Evolutionary conservation across 1,140 invertebrate genomes (phyloP).

Genomic region (Anthonomus grandis): DNA sequence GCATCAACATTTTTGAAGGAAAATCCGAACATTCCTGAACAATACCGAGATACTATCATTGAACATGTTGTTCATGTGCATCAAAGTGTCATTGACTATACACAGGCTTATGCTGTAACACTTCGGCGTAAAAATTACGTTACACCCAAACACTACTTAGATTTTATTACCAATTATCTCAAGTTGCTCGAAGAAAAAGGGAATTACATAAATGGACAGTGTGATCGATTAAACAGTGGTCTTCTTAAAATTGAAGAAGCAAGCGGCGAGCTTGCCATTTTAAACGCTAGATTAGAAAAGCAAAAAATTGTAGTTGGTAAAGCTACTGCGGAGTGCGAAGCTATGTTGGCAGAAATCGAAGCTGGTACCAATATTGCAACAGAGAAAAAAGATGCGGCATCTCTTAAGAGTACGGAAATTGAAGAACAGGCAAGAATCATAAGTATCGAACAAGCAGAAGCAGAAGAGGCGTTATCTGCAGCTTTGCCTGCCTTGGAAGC

Average conservation of each 20-base stretch:
- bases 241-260: conserved; percentile 77
- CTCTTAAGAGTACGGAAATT: conserved; percentile 74
- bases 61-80: conserved; percentile 83
- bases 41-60: conserved; percentile 61
- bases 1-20: conserved; percentile 74
- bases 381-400: conserved; percentile 72
- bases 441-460: conserved; percentile 74
- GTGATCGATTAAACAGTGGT: conserved; percentile 65
- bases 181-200: conserved; percentile 69
- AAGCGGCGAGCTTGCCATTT: conserved; percentile 64
- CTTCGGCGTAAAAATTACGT: conserved; percentile 77
- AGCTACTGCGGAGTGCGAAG: conserved; percentile 72
- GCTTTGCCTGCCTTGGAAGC: conserved; percentile 78
- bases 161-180: conserved; percentile 77
- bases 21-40: conserved; percentile 45
- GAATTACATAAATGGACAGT: conserved; percentile 63
- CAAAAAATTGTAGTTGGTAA: conserved; percentile 73
- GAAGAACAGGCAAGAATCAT: conserved; percentile 75
- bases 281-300: conserved; percentile 72
- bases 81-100: conserved; percentile 66
- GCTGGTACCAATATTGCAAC: conserved; percentile 54
- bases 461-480: conserved; percentile 70
- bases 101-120: conserved; percentile 66
- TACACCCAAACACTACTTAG: conserved; percentile 87
- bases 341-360: conserved; percentile 64